phyloP scores from a whole-genome alignment of 2,113 vertebrate genomes.

The Corynorhinus townsendii region DNA sequence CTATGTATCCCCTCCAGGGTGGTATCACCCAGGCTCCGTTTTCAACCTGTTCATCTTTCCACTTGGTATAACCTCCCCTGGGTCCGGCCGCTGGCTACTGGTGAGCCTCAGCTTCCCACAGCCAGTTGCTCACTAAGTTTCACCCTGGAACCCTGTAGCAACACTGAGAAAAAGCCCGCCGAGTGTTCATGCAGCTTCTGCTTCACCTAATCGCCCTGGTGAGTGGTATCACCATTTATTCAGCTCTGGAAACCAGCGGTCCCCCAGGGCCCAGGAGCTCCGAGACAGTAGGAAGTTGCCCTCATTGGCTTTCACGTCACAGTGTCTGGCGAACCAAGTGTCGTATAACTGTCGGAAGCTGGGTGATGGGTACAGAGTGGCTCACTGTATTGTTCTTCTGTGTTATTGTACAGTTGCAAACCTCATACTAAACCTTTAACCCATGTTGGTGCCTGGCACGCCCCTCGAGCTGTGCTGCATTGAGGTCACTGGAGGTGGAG shows the following conservation, averaged over 20 bases:
- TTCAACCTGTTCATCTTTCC: not conserved
- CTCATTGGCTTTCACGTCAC: not conserved
- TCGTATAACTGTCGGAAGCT: not conserved
- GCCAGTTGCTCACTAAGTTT: not conserved
- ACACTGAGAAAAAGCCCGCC: not conserved
- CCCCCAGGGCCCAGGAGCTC: not conserved
- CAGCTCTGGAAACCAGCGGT: not conserved
- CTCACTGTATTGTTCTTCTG: not conserved
- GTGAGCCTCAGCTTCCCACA: not conserved
- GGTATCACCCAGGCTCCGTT: not conserved
- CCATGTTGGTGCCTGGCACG: not conserved
- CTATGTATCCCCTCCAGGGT: not conserved
- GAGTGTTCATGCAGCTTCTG: not conserved
- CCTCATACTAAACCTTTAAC: not conserved
- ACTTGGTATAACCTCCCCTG: not conserved
- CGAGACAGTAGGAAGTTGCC: not conserved
- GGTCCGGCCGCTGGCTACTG: not conserved
- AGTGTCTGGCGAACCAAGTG: not conserved
- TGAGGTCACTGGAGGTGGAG: not conserved
- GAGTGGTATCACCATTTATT: not conserved
- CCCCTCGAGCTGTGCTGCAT: not conserved
- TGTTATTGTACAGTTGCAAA: not conserved
- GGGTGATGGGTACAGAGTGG: not conserved
- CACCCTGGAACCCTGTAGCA: not conserved
- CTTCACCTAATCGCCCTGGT: not conserved